Conservation (phyloP, 1,140 invertebrate species). For the Drusus annulatus region DNA sequence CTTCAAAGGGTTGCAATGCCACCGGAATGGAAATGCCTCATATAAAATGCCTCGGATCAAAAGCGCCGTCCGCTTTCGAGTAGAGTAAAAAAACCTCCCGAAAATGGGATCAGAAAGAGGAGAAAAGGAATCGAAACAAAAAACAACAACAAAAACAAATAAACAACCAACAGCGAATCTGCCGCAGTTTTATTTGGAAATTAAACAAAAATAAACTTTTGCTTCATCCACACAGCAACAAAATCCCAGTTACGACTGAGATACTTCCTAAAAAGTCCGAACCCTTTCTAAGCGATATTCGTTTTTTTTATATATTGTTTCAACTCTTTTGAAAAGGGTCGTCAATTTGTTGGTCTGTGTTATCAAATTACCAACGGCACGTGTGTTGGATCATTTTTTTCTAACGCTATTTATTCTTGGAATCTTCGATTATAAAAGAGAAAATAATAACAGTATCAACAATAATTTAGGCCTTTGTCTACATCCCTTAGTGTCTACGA, state of each 20-base stretch:
- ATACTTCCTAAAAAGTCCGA: neutral
- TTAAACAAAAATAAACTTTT: constrained; percentile 30
- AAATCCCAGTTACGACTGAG: neutral
- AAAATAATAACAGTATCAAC: too few relatives aligned
- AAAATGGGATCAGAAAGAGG: constrained; percentile 29
- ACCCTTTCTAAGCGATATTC: neutral
- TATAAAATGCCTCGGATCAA: constrained; percentile 32
- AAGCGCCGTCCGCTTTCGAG: constrained; percentile 24
- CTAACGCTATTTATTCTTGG: too few relatives aligned
- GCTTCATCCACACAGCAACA: neutral
- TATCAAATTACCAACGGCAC: too few relatives aligned
- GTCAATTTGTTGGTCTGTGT: too few relatives aligned
- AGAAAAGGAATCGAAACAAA: constrained; percentile 17
- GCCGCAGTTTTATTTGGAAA: constrained; percentile 25
- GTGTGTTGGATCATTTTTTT: too few relatives aligned
- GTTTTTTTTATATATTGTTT: too few relatives aligned
- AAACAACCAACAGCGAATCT: constrained; percentile 27
- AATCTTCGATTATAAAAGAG: too few relatives aligned
- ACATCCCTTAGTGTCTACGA: too few relatives aligned
- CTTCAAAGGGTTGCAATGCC: constrained; percentile 16
- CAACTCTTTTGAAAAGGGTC: too few relatives aligned
- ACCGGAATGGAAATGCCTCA: constrained; percentile 29
- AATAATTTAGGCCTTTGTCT: too few relatives aligned
- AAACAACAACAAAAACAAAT: constrained; percentile 32
- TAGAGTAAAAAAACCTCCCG: neutral